Evolutionary conservation across 2,113 vertebrate species (phyloP).

Genomic region (Tamias sibiricus): DNA sequence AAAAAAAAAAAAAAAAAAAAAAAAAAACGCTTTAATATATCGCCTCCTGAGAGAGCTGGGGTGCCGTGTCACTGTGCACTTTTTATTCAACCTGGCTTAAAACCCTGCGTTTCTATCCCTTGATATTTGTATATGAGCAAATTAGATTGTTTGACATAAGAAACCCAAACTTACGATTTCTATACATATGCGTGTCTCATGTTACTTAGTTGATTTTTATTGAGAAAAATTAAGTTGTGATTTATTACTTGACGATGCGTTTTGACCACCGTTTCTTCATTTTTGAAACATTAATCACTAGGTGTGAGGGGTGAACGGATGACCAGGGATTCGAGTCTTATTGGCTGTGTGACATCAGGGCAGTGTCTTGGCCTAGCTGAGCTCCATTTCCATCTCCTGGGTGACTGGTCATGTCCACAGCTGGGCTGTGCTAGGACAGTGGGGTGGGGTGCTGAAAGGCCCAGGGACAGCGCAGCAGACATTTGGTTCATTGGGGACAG

Average conservation of each 20-base stretch:
- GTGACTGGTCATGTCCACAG: background rate
- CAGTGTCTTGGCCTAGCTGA: background rate
- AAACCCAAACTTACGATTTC: conserved; percentile 43
- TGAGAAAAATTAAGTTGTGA: conserved; percentile 48
- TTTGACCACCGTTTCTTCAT: background rate
- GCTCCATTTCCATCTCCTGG: background rate
- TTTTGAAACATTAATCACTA: background rate
- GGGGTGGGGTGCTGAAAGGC: too few relatives aligned
- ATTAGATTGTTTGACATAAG: conserved; percentile 52
- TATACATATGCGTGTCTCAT: background rate
- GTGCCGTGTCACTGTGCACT: background rate
- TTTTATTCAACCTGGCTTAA: conserved; percentile 32
- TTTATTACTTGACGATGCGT: conserved; percentile 41
- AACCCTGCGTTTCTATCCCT: conserved; percentile 41
- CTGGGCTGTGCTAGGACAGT: too few relatives aligned
- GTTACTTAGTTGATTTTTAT: conserved; percentile 33
- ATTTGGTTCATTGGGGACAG: too few relatives aligned
- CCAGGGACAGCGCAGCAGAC: too few relatives aligned
- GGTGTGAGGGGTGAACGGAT: background rate
- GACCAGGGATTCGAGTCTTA: background rate
- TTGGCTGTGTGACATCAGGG: background rate
- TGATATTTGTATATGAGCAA: conserved; percentile 51
- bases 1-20: too few relatives aligned
- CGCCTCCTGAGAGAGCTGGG: background rate
- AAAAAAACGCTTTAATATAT: conserved; percentile 47